Conservation (phyloP, 2,113 vertebrate genomes). For the Ptilonorhynchus violaceus region DNA sequence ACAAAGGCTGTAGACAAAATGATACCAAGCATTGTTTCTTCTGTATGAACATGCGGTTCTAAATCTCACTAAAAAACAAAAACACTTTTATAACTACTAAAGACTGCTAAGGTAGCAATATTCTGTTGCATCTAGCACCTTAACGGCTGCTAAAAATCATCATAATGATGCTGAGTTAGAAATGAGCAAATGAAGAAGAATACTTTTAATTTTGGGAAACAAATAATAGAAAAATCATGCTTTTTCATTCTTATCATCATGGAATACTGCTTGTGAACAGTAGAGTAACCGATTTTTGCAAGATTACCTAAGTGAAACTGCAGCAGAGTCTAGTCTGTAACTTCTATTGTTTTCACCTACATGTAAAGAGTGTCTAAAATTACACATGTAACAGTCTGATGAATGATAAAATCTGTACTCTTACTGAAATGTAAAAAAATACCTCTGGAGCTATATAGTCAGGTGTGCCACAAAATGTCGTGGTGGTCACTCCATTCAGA, state of each 20-base stretch:
- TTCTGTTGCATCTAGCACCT: not conserved
- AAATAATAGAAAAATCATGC: not conserved
- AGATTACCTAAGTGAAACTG: not conserved
- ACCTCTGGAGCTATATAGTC: constrained; percentile 99
- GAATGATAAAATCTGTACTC: not conserved
- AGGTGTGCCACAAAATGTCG: constrained; percentile 97
- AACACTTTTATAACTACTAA: not conserved
- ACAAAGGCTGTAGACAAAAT: not conserved
- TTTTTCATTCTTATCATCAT: not conserved
- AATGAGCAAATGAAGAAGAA: not conserved
- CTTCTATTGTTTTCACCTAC: not conserved
- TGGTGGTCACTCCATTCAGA: constrained; percentile 93
- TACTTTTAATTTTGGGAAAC: not conserved
- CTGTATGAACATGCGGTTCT: not conserved
- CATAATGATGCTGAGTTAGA: not conserved
- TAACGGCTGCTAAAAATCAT: not conserved
- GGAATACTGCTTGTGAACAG: not conserved
- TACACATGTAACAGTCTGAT: not conserved
- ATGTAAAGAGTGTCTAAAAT: not conserved
- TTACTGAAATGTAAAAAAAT: not conserved
- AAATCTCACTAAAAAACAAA: not conserved
- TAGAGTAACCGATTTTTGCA: not conserved
- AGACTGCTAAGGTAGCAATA: not conserved
- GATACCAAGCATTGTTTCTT: not conserved
- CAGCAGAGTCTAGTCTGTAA: not conserved